phyloP scores from a whole-genome alignment of 2,888 invertebrate genomes.

The Crioceris asparagi region DNA sequence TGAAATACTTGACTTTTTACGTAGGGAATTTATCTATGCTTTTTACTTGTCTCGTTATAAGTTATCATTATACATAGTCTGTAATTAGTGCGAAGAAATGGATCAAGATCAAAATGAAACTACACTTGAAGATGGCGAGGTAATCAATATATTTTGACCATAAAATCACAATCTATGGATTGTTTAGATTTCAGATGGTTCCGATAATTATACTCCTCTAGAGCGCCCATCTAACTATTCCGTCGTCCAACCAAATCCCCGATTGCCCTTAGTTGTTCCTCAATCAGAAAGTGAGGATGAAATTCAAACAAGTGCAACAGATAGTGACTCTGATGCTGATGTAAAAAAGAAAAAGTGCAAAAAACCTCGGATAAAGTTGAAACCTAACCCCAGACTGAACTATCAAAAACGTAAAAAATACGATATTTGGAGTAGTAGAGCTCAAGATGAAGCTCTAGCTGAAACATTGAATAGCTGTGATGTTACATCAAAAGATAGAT shows the following conservation, averaged over 20 bases:
- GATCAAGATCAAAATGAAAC: slow-evolving; percentile 1
- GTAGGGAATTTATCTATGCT: too few species aligned
- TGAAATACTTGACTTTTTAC: too few species aligned
- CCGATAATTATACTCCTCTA: slow-evolving; percentile 46
- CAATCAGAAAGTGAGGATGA: slow-evolving; percentile 42
- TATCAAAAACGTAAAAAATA: slow-evolving; percentile 54
- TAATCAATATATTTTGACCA: slow-evolving; percentile 21
- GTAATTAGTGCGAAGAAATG: neutral
- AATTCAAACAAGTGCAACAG: slow-evolving; percentile 41
- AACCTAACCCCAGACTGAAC: slow-evolving; percentile 31
- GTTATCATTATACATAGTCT: slow-evolving; percentile 24
- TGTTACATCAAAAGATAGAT: slow-evolving; percentile 58
- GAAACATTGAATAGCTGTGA: slow-evolving; percentile 70
- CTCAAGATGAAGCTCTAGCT: slow-evolving; percentile 70
- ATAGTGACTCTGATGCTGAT: slow-evolving; percentile 48
- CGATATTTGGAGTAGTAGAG: slow-evolving; percentile 61
- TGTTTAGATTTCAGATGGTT: slow-evolving; percentile 25
- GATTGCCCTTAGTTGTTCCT: slow-evolving; percentile 22
- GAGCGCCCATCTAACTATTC: slow-evolving; percentile 43
- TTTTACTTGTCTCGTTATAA: too few species aligned
- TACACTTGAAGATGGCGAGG: slow-evolving; percentile 11
- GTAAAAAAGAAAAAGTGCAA: slow-evolving; percentile 38
- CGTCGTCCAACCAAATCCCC: slow-evolving; percentile 20
- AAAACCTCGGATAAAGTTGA: slow-evolving; percentile 43
- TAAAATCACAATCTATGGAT: slow-evolving; percentile 6